Percentiles rank a stretch among this genome's conserved stretches.
phyloP scores from a whole-genome alignment of 2,888 invertebrate genomes.

The Furcula furcula region DNA sequence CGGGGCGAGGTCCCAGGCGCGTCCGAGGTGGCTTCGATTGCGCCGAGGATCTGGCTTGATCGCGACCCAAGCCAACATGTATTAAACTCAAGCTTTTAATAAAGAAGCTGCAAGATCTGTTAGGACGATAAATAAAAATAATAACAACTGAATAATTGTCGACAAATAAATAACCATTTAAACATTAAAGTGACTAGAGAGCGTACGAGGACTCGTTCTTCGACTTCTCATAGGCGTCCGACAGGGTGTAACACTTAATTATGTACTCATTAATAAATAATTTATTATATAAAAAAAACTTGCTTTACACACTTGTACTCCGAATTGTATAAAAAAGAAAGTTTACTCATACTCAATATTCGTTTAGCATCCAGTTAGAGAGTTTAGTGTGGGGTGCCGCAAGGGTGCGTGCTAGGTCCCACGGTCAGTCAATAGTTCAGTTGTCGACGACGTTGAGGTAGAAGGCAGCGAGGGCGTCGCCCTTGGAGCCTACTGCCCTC shows the following conservation, averaged over 20 bases:
- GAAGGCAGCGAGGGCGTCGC: constrained; percentile 92
- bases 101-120: constrained; percentile 67
- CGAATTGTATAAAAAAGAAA: constrained; percentile 76
- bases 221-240: constrained; percentile 70
- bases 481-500: constrained; percentile 92
- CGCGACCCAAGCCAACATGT: constrained; percentile 35
- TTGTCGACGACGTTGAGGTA: constrained; percentile 88
- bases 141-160: constrained; percentile 35
- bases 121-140: constrained; percentile 54
- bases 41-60: no score
- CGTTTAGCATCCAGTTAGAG: constrained; percentile 42
- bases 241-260: constrained; percentile 78
- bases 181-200: constrained; percentile 76
- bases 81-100: constrained; percentile 70
- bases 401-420: constrained; percentile 49
- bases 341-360: constrained; percentile 57
- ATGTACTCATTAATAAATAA: constrained; percentile 64
- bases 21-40: constrained; percentile 62
- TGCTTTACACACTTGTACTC: constrained; percentile 69
- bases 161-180: constrained; percentile 62
- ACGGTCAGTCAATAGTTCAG: constrained; percentile 54
- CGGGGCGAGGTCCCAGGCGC: constrained; percentile 38
- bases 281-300: constrained; percentile 62
- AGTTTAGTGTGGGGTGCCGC: constrained; percentile 41
- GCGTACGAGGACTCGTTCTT: constrained; percentile 40